Base-by-base conservation (phyloP, 2,113 vertebrate genomes). In the Amazona vittata region DNA sequence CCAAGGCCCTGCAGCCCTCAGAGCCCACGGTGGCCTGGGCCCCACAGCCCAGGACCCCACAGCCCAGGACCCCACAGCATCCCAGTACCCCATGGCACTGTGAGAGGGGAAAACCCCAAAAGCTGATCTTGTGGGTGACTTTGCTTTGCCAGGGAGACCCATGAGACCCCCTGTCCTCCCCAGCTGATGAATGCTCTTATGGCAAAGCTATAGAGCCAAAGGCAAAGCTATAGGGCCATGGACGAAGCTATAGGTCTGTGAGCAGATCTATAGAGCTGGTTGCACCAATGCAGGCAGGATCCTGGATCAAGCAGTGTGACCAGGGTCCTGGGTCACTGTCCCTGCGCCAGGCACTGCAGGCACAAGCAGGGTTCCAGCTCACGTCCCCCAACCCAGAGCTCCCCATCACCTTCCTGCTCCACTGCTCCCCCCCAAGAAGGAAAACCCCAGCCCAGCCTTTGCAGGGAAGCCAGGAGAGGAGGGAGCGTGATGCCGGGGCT, bases 391-490 rank as follows among this genome's bases (percentile, higher is more conserved):
- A 46, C 37, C 41, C 53, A 43, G 33, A 50, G 15, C 13, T 39
- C n/a, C 26, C 28, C 57, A 33, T 10, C 52, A 19, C 67, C 14
- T 39, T 59, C 49, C 35, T 77, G 11, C 6, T 43, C 15, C 43
- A 15, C 33, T 35, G 28, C 49, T 59, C 33, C 33, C 52, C 52
- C 28, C 49, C n/a, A 11, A 6, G 29, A 39, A 86, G 73, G 64
- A 74, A 89, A 94, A 89, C n/a, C 84, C 84, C 87, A 83, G 71
- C 64, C 73, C 64, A 84, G 84, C 50, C 62, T 85, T 85, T 90
- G 9, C 6, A 4, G 62, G 65, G 64, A 94, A 83, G 67, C 46
- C 10, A 9, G 63, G 49, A 74, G 33, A 76, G 52, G 29, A 82
- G 49, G 63, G 68, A 82, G 63, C 62, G 74, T 21, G 49, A 76